Percentiles rank a stretch among this genome's conserved stretches.
Conservation (phyloP, 2,888 invertebrate species). For the Mamestra brassicae region DNA sequence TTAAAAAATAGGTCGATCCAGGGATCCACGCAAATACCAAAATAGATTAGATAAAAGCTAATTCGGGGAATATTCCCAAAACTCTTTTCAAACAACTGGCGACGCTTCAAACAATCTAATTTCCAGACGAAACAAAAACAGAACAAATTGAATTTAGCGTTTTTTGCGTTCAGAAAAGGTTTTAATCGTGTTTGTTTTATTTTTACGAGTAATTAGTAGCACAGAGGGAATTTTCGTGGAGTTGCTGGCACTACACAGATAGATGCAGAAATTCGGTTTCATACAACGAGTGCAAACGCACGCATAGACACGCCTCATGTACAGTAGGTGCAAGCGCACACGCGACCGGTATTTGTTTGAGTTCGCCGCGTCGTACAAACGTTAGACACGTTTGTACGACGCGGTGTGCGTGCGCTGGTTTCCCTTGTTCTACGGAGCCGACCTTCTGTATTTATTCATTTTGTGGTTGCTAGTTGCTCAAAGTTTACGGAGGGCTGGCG, state of each 20-base stretch:
- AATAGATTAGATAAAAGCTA: constrained; percentile 31
- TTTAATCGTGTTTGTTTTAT: constrained; percentile 67
- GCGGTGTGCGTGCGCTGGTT: background rate
- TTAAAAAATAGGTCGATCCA: constrained; percentile 18
- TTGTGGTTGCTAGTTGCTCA: constrained; percentile 29
- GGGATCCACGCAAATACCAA: constrained; percentile 23
- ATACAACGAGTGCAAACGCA: background rate
- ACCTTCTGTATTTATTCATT: constrained; percentile 10
- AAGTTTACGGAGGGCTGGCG: constrained; percentile 44
- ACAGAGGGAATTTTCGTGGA: constrained; percentile 55
- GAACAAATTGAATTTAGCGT: constrained; percentile 65
- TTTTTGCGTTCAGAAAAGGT: constrained; percentile 63
- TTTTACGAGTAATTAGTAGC: constrained; percentile 70
- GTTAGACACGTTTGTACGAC: no score
- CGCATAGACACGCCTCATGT: background rate
- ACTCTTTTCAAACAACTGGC: constrained; percentile 43
- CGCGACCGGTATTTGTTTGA: background rate
- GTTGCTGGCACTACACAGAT: background rate
- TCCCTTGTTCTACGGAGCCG: rapidly evolving
- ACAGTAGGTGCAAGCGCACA: background rate
- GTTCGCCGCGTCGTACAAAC: no score
- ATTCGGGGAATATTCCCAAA: constrained; percentile 17
- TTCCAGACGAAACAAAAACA: constrained; percentile 64
- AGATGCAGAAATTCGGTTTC: background rate
- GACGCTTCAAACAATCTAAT: constrained; percentile 66